Conservation (phyloP, 1,140 invertebrate genomes). For the Geopemphigus sp. region DNA sequence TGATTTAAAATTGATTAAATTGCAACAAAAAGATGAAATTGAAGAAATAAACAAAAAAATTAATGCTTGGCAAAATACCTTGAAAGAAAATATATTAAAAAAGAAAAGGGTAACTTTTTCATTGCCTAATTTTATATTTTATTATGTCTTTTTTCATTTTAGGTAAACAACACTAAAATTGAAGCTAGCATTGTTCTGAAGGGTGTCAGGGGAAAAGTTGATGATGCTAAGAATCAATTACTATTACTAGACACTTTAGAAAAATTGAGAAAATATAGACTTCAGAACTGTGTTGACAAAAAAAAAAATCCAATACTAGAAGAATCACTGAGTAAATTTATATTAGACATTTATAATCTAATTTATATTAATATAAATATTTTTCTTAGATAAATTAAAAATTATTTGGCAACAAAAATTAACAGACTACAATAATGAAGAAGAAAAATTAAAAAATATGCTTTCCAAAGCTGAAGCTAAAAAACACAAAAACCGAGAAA, state of each 20-base stretch:
- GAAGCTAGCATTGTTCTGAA: slow-evolving; percentile 68
- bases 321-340: slow-evolving; percentile 50
- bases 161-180: slow-evolving; percentile 66
- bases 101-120: slow-evolving; percentile 60
- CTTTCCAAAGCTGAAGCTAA: slow-evolving; percentile 57
- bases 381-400: slow-evolving; percentile 7
- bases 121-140: neutral
- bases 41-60: slow-evolving; percentile 60
- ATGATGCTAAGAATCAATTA: slow-evolving; percentile 65
- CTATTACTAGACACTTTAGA: slow-evolving; percentile 63
- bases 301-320: slow-evolving; percentile 60
- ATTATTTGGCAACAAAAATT: slow-evolving; percentile 54
- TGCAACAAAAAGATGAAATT: slow-evolving; percentile 56
- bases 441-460: slow-evolving; percentile 52
- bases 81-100: slow-evolving; percentile 63
- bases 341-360: slow-evolving; percentile 19
- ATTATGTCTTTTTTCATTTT: slow-evolving; percentile 51
- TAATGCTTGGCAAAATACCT: slow-evolving; percentile 63
- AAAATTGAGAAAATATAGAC: slow-evolving; percentile 64
- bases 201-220: slow-evolving; percentile 68
- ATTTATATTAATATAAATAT: neutral
- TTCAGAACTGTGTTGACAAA: slow-evolving; percentile 62
- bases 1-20: slow-evolving; percentile 57
- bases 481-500: slow-evolving; percentile 57
- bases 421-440: slow-evolving; percentile 55